Base-by-base conservation (phyloP, 1,140 invertebrate species). In the Drosophila prosaltans region DNA sequence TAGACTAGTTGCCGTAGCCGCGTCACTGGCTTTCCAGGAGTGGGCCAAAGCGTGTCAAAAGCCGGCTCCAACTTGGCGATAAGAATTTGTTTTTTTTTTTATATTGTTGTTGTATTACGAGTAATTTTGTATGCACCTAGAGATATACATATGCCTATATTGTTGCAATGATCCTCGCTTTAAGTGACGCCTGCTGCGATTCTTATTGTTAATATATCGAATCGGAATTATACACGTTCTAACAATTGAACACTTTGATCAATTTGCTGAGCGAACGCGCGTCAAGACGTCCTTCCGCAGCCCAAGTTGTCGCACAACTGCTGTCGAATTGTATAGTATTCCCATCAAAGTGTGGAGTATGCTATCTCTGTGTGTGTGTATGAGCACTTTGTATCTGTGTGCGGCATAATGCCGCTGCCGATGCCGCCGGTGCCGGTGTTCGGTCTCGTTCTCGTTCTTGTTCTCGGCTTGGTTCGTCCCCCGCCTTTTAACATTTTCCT, bases 261-360 rank as follows among this genome's bases (percentile, higher is more conserved):
- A 64, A 40, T 41, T 58, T 30, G 30, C 24, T 57, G 61, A 69
- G 70, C 84, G 83, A 78, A 82, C 84, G 84, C 84, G 84, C 86
- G 86, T 90, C 54, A 80, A 72, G 72, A 88, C 90, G 89, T 91
- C 82, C 80, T 85, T 77, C 65, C 85, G 69, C 79, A 88, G 85
- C 75, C 78, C 78, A 90, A 82, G 89, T 89, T 92, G 91, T 79
- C 78, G 80, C 75, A 90, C 89, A 92, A 92, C 91, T 92, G 80
- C 45, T 51, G n/a, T 89, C 63, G 72, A 81, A 78, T 81, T 88
- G 76, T 82, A 76, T 76, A 69, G 66, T 73, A 67, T 72, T 79
- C 70, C 67, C 80, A 83, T 65, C 26, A 16, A 60, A 58, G 58
- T 57, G 32, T 36, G 32, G 32, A 36, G 32, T 28, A n/a, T 51